Conservation (phyloP, 2,797 vertebrate genomes). For the Peromyscus melanophrys region DNA sequence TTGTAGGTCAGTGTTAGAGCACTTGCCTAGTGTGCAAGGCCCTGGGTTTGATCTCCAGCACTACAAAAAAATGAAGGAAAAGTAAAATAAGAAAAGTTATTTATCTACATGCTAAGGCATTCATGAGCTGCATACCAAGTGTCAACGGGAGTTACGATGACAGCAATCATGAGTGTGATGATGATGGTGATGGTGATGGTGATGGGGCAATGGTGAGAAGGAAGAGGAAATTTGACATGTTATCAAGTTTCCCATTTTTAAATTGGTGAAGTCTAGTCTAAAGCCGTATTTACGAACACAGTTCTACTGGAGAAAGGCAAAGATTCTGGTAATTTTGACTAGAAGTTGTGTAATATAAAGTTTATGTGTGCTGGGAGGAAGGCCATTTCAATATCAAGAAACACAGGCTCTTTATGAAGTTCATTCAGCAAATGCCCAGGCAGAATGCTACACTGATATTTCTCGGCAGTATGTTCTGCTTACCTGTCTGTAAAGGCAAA, state of each 20-base stretch:
- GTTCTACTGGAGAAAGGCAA: neutral
- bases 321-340: neutral
- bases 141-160: neutral
- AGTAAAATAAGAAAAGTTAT: no score
- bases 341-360: neutral
- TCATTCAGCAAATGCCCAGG: neutral
- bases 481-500: neutral
- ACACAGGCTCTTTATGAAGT: neutral
- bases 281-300: neutral
- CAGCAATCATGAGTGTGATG: neutral
- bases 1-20: neutral
- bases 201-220: no score
- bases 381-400: slow-evolving; percentile 9
- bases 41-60: neutral
- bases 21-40: neutral
- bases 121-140: neutral
- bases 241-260: neutral
- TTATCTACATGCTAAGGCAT: neutral
- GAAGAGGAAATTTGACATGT: neutral
- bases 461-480: neutral
- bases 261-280: neutral
- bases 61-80: neutral
- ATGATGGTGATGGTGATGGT: neutral
- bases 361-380: neutral
- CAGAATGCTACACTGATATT: neutral